Evolutionary conservation across 2,113 vertebrate species (phyloP).

Genomic region (Phaetusa simplex): DNA sequence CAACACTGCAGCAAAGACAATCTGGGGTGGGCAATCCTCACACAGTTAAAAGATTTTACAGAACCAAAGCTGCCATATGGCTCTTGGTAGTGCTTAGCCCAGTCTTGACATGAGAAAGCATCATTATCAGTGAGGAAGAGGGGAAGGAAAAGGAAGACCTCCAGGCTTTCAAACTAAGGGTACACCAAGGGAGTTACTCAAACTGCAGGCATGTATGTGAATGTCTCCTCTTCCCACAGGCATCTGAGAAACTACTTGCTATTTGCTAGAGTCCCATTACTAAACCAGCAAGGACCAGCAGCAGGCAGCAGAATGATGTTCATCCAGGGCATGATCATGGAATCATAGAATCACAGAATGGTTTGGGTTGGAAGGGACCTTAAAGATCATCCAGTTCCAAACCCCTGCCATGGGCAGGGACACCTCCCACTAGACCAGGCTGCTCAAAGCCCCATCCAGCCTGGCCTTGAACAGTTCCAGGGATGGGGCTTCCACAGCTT

Average conservation of each 20-base stretch:
- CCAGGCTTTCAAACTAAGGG: neutral
- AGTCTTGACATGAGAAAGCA: neutral
- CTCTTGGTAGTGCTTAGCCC: neutral
- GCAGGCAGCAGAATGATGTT: neutral
- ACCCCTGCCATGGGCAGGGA: no score
- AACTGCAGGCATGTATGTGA: neutral
- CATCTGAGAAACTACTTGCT: neutral
- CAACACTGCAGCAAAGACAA: neutral
- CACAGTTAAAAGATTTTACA: neutral
- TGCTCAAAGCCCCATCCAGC: no score
- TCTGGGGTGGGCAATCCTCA: neutral
- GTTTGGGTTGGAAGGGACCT: no score
- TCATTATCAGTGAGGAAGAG: neutral
- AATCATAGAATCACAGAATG: no score
- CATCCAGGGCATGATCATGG: neutral
- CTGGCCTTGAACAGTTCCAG: no score
- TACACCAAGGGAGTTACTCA: neutral
- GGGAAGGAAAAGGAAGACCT: neutral
- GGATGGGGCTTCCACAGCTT: no score
- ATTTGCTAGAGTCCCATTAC: neutral
- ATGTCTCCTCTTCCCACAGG: neutral
- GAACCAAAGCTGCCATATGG: neutral
- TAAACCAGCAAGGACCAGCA: neutral
- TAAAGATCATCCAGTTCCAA: no score
- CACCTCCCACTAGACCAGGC: no score